A percentile compares a stretch with the other conserved stretches of the same genome.
Evolutionary conservation across 2,888 invertebrate genomes (phyloP).

Genomic region (Antheraea yamamai): DNA sequence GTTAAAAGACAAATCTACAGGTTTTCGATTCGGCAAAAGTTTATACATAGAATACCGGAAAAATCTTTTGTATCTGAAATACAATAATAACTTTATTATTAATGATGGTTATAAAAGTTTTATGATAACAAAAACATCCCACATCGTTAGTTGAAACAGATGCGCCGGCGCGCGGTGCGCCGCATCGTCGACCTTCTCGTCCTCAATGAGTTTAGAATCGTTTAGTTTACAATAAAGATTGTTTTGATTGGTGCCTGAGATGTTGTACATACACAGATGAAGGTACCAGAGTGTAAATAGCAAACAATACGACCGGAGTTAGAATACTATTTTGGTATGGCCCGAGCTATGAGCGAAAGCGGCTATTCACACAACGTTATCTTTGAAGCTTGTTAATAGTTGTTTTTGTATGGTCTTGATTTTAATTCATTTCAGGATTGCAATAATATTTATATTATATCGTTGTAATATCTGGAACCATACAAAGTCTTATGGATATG

Average conservation of each 20-base stretch:
- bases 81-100: conserved; percentile 2
- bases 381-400: not conserved
- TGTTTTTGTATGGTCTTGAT: too few relatives aligned
- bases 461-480: too few relatives aligned
- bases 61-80: conserved; percentile 1
- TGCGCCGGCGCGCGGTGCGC: not conserved
- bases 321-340: conserved; percentile 4
- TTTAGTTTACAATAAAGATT: conserved; percentile 39
- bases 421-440: too few relatives aligned
- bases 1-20: not conserved
- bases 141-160: conserved; percentile 6
- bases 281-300: conserved; percentile 22
- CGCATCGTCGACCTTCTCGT: conserved; percentile 4
- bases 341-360: conserved; percentile 1
- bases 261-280: conserved; percentile 21
- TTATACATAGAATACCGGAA: too few relatives aligned
- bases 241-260: conserved; percentile 32
- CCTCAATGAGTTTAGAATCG: conserved; percentile 25
- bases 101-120: conserved; percentile 4
- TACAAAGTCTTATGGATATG: too few relatives aligned
- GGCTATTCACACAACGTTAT: not conserved
- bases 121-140: conserved; percentile 12
- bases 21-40: not conserved
- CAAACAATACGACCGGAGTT: conserved; percentile 22
- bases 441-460: too few relatives aligned